Evolutionary conservation across 1,140 invertebrate genomes (phyloP).

Genomic region (Halyomorpha halys): DNA sequence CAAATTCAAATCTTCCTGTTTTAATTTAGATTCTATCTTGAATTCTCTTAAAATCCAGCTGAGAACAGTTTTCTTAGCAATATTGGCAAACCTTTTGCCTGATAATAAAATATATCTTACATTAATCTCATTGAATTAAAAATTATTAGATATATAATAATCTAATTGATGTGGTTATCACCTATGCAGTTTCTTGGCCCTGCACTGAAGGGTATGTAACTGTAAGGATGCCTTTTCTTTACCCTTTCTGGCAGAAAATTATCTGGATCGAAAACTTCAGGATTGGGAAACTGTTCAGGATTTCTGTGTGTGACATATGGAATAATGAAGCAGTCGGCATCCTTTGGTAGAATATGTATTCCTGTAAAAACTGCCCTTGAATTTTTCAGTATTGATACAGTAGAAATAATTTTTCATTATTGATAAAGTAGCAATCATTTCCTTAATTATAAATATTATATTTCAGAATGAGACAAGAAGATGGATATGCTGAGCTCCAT

Average conservation of each 20-base stretch:
- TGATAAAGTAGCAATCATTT: no score
- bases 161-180: constrained; percentile 29
- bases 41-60: constrained; percentile 13
- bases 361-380: neutral
- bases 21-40: neutral
- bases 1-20: neutral
- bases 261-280: constrained; percentile 52
- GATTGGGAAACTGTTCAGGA: constrained; percentile 39
- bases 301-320: constrained; percentile 20
- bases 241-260: constrained; percentile 50
- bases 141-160: neutral
- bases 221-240: constrained; percentile 37
- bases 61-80: constrained; percentile 6
- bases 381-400: no score
- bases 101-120: neutral
- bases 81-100: constrained; percentile 14
- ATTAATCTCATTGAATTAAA: neutral
- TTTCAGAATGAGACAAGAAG: no score
- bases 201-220: constrained; percentile 49
- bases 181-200: constrained; percentile 49
- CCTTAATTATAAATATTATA: no score
- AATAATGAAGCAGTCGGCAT: neutral
- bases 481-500: no score
- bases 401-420: no score
- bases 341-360: constrained; percentile 13